These are phyloP conservation scores for Boloria selene DNA, from an alignment of 2,888 invertebrate genomes.

Conservation along the genomic window DNA sequence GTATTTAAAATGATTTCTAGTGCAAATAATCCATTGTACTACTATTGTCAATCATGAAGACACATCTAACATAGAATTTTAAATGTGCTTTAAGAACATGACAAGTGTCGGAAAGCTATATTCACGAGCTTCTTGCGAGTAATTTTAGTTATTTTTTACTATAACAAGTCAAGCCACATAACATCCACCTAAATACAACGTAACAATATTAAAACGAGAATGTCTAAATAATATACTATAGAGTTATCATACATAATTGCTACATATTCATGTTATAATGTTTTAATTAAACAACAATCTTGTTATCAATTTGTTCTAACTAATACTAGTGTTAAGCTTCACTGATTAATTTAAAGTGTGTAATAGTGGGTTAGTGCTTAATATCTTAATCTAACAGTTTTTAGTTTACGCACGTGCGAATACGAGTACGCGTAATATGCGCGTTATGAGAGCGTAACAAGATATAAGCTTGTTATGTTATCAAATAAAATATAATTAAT, in stretches of 20 bases:
- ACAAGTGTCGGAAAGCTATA: too few relatives aligned
- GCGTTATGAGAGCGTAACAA: neutral
- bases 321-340: neutral
- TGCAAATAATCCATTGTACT: too few relatives aligned
- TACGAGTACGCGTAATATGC: conserved; percentile 16
- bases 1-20: too few relatives aligned
- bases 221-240: neutral
- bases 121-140: too few relatives aligned
- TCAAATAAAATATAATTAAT: neutral
- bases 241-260: neutral
- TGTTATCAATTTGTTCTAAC: conserved; percentile 7
- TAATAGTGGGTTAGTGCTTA: conserved; percentile 2
- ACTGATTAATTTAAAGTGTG: conserved; percentile 14
- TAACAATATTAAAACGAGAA: neutral
- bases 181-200: too few relatives aligned
- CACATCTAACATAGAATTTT: too few relatives aligned
- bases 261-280: neutral
- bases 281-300: neutral
- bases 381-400: conserved; percentile 20
- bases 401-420: conserved; percentile 27
- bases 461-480: neutral
- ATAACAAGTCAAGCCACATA: too few relatives aligned
- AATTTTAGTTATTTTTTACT: too few relatives aligned
- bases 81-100: too few relatives aligned
- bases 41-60: too few relatives aligned